Base-by-base conservation (phyloP, 1,140 invertebrate species). In the Listronotus bonariensis region DNA sequence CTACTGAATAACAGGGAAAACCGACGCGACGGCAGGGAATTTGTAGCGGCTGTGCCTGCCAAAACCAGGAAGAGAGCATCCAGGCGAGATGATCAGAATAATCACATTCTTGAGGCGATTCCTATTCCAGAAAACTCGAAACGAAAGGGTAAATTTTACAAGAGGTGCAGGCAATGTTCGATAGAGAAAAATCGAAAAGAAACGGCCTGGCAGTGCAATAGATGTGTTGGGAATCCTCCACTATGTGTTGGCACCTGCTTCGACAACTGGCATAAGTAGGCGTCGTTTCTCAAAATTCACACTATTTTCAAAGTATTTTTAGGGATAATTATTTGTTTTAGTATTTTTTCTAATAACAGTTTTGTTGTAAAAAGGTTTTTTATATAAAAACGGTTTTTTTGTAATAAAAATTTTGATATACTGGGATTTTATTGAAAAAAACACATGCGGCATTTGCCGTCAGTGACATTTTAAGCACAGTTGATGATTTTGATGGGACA, bases 121-220 rank as follows among this genome's bases (percentile, higher is more conserved):
- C 38, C 38, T 40, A 7, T 40, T 40, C 38, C 38, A 40, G 38
- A 40, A 40, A 40, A 40, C n/a, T 40, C 38, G 7, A 40, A 40
- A 14, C 10, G 38, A 40, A 40, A 40, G 38, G 38, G 38, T 14
- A 40, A 40, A 14, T 40, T 40, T 40, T 40, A 40, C 38, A 40
- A 40, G n/a, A 40, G 38, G 38, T 40, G 38, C 38, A 10, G 38
- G 3, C 38, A 40, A 40, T 40, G 38, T 40, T 40, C 38, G 3
- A 12, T 14, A 10, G 10, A 40, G 38, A 14, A 14, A 2, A 40
- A 40, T 3, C 38, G 38, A 14, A 40, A 40, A 40, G 38, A 40
- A 40, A 40, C 38, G 7, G 10, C 38, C 7, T 40, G 38, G 38
- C 38, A 14, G 3, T 40, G 38, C 7, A 40, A 40, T 14, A 10